phyloP scores from a whole-genome alignment of 2,113 vertebrate species.

The Saguinus midas region DNA sequence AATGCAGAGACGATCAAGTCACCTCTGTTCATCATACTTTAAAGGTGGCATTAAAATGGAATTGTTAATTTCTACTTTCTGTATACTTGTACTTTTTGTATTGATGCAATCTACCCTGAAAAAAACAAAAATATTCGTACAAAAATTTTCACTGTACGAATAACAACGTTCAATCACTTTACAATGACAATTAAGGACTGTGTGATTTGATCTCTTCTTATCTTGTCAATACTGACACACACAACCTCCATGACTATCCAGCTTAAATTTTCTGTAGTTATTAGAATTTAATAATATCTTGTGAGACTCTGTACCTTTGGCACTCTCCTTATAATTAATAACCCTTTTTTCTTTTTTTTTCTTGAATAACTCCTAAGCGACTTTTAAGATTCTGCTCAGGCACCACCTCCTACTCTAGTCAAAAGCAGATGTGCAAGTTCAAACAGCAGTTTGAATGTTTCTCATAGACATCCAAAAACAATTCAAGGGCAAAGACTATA shows the following conservation, averaged over 20 bases:
- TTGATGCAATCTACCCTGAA: not conserved
- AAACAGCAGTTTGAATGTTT: not conserved
- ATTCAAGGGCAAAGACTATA: not conserved
- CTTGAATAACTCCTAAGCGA: constrained; percentile 21
- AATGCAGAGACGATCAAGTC: not conserved
- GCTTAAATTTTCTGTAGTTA: not conserved
- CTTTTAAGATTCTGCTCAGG: constrained; percentile 34
- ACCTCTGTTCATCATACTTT: not conserved
- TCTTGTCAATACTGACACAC: not conserved
- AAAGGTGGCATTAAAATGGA: not conserved
- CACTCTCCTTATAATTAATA: not conserved
- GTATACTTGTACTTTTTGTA: not conserved
- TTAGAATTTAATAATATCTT: not conserved
- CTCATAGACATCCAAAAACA: not conserved
- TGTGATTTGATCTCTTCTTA: not conserved
- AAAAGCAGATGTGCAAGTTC: not conserved
- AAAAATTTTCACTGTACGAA: not conserved
- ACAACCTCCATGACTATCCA: not conserved
- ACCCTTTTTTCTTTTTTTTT: not conserved
- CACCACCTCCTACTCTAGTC: not conserved
- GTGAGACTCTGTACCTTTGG: not conserved
- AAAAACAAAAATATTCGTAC: not conserved
- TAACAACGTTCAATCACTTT: not conserved
- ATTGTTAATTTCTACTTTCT: not conserved
- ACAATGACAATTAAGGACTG: not conserved